These are phyloP conservation scores for Toxotes jaculatrix DNA, from an alignment of 2,113 vertebrate species.

Conservation along the genomic window DNA sequence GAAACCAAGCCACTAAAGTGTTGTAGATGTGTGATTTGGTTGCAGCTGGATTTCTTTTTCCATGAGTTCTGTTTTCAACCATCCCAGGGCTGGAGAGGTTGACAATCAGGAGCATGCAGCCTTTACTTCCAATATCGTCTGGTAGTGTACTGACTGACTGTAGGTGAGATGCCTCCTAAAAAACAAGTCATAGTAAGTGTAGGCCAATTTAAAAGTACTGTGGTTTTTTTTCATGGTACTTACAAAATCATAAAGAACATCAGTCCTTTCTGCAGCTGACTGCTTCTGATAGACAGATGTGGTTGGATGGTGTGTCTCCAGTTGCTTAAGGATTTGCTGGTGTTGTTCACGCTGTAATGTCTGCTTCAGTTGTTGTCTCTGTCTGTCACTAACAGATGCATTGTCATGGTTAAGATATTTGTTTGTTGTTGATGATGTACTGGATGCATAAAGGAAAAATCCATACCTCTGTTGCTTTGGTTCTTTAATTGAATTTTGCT, in stretches of 20 bases:
- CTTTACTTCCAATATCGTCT: slow-evolving; percentile 18
- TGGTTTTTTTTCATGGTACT: slow-evolving; percentile 3
- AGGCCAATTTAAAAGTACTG: not conserved
- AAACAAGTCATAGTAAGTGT: not conserved
- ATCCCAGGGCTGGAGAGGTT: slow-evolving; percentile 73
- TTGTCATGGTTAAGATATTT: not conserved
- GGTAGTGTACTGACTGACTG: slow-evolving; percentile 71
- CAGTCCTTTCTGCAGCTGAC: slow-evolving; percentile 78
- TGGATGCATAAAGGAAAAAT: not conserved
- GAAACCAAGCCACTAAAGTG: slow-evolving; percentile 79
- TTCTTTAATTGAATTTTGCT: slow-evolving; percentile 63
- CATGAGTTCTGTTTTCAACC: slow-evolving; percentile 39
- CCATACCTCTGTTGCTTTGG: slow-evolving; percentile 53
- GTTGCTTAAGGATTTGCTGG: slow-evolving; percentile 66
- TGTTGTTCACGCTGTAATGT: slow-evolving; percentile 38
- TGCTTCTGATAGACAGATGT: slow-evolving; percentile 75
- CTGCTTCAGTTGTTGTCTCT: slow-evolving; percentile 65
- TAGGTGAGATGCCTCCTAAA: slow-evolving; percentile 81
- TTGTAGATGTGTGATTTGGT: slow-evolving; percentile 74
- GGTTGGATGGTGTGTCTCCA: slow-evolving; percentile 73
- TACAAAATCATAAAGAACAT: slow-evolving; percentile 80
- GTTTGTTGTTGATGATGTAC: not conserved
- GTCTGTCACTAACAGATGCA: slow-evolving; percentile 45
- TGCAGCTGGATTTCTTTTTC: slow-evolving; percentile 35
- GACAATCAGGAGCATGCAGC: slow-evolving; percentile 78